These are phyloP conservation scores for Choloepus didactylus DNA, from an alignment of 2,797 vertebrate genomes.

Conservation along the genomic window DNA sequence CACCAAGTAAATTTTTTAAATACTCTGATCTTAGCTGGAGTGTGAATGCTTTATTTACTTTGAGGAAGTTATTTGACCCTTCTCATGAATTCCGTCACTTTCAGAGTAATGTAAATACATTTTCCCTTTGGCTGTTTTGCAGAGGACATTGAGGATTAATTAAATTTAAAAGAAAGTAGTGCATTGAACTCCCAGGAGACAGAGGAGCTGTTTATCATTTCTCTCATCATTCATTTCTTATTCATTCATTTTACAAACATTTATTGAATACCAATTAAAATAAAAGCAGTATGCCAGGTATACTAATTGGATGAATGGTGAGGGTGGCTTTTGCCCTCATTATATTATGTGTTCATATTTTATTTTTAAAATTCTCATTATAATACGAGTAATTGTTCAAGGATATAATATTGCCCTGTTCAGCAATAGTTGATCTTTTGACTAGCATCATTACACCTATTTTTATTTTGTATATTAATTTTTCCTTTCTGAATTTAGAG, in stretches of 20 bases:
- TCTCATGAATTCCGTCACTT: constrained; percentile 29
- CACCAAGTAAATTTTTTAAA: not conserved
- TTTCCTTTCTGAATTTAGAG: constrained; percentile 31
- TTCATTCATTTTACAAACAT: constrained; percentile 65
- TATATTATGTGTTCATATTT: not conserved
- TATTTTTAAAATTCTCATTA: not conserved
- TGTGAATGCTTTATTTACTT: not conserved
- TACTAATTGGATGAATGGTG: constrained; percentile 8
- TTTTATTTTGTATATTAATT: constrained; percentile 35
- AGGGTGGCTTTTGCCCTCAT: constrained; percentile 3
- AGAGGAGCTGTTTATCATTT: constrained; percentile 63
- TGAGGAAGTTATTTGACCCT: constrained; percentile 53
- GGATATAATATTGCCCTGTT: not conserved
- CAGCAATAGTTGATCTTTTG: not conserved
- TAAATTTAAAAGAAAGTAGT: constrained; percentile 75
- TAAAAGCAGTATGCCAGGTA: not conserved
- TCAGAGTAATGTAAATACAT: constrained; percentile 62
- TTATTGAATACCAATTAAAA: constrained; percentile 44
- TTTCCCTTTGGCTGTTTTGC: constrained; percentile 71
- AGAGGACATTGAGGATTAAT: constrained; percentile 77
- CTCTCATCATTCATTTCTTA: constrained; percentile 49
- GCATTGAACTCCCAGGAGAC: constrained; percentile 42
- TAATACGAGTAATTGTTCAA: not conserved
- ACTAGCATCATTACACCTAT: not conserved
- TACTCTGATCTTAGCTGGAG: not conserved